Evolutionary conservation across 2,113 vertebrate genomes (phyloP), one percentile per base, ranked within the genome.

Genomic region (Osmerus eperlanus): DNA sequence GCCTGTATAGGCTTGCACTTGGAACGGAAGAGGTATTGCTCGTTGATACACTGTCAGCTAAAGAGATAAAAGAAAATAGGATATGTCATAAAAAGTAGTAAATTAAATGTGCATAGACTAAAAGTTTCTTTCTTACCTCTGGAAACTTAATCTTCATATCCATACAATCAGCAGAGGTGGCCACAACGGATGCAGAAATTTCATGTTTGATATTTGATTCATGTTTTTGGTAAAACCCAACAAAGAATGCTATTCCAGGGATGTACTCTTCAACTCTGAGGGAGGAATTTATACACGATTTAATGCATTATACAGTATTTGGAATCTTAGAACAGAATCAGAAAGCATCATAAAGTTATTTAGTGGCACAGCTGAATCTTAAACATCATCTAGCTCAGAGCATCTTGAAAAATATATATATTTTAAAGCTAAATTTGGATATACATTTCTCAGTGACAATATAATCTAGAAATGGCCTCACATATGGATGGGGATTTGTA

Each of bases 141-240:
- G 90, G 91, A 70, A 90, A 74, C 80, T 84, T 82, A 32, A 92
- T 61, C 73, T 76, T 86, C 65, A 92, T 13, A 64, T 90, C 77
- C 11, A 91, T 2, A 59, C 82, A 85, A 81, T 90, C 84, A 54
- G 79, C 72, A 61, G 90, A 85, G 65, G 84, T 6, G 28, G 28
- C 68, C 16, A 74, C 70, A 65, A 91, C 6, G 23, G 75, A 82
- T 47, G 83, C 85, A 67, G 86, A 85, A 65, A 90, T 72, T 76
- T 92, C 84, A 61, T 85, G 77, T 52, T 56, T 73, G 60, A 74
- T 36, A 68, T 92, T 92, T 32, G 1, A 74, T 23, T 84, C 81
- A 25, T 56, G 52, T 67, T 85, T 76, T 78, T 87, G 76, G 72
- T 66, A 77, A 84, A 92, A 92, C 12, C 88, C 83, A 1, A 81